A percentile compares a stretch with the other conserved stretches of the same genome.
Conservation (phyloP, 2,888 invertebrate species). For the Caenorhabditis imperialis region DNA sequence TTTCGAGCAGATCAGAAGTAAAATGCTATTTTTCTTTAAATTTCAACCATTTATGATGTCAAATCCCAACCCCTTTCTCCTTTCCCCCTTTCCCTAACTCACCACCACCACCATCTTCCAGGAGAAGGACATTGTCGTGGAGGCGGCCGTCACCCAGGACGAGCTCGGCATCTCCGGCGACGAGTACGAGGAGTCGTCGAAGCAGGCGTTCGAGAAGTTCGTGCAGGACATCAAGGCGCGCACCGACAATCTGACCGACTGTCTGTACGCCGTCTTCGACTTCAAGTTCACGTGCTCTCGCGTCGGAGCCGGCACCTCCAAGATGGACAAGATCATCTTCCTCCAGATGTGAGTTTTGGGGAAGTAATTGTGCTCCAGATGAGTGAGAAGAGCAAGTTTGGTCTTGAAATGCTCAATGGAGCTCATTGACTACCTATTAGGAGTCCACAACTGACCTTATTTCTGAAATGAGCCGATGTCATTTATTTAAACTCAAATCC, state of each 20-base stretch:
- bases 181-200: slow-evolving; percentile 77
- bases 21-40: too few species aligned
- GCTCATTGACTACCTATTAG: not conserved
- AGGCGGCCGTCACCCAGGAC: slow-evolving; percentile 74
- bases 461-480: too few species aligned
- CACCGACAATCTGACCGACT: slow-evolving; percentile 87
- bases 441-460: not conserved
- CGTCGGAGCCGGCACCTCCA: slow-evolving; percentile 93
- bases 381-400: too few species aligned
- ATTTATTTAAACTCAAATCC: too few species aligned
- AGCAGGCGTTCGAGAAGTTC: slow-evolving; percentile 91
- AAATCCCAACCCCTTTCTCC: too few species aligned
- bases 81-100: too few species aligned
- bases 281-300: slow-evolving; percentile 91
- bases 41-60: too few species aligned
- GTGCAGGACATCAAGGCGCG: slow-evolving; percentile 87
- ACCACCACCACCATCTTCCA: too few species aligned
- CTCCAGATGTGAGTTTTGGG: slow-evolving; percentile 88
- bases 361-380: too few species aligned
- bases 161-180: slow-evolving; percentile 70
- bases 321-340: slow-evolving; percentile 97
- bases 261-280: slow-evolving; percentile 96
- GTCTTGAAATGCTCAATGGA: too few species aligned
- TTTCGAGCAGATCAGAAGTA: too few species aligned
- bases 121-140: slow-evolving; percentile 78